These are phyloP conservation scores for Poeciliopsis gracilis DNA, from an alignment of 2,797 vertebrate genomes.

Conservation along the genomic window DNA sequence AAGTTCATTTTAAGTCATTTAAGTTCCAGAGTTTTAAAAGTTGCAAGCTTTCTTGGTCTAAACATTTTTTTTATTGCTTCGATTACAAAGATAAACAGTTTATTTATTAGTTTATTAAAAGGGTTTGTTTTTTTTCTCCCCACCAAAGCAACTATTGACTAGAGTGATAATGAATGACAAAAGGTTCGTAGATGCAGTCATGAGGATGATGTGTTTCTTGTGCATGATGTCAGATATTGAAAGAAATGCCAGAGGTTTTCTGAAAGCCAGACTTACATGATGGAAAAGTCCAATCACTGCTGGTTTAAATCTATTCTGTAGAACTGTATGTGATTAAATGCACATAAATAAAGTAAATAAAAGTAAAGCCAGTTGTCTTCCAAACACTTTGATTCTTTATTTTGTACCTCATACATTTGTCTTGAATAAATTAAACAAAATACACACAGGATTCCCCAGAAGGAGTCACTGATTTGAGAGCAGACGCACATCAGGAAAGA, in stretches of 20 bases:
- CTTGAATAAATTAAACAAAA: background rate
- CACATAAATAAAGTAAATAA: background rate
- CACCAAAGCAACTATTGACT: background rate
- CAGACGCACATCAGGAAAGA: conserved; percentile 35
- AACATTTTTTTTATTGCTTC: background rate
- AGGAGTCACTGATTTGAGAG: background rate
- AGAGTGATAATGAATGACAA: background rate
- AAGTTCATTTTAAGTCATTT: background rate
- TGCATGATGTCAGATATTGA: background rate
- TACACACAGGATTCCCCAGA: background rate
- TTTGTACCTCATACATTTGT: background rate
- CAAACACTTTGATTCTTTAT: background rate
- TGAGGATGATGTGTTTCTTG: background rate
- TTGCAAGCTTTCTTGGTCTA: background rate
- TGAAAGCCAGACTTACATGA: background rate
- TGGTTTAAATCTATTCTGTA: background rate
- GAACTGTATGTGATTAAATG: background rate
- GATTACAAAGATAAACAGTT: background rate
- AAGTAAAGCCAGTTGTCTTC: background rate
- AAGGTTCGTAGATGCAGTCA: background rate
- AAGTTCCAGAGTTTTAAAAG: background rate
- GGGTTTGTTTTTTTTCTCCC: background rate
- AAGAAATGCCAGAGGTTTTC: background rate
- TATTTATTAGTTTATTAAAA: too few relatives aligned
- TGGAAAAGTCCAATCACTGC: background rate